Percentiles rank a stretch among this genome's conserved stretches.
These are phyloP conservation scores for Muscicapa striata DNA, from an alignment of 2,797 vertebrate species.

Conservation along the genomic window DNA sequence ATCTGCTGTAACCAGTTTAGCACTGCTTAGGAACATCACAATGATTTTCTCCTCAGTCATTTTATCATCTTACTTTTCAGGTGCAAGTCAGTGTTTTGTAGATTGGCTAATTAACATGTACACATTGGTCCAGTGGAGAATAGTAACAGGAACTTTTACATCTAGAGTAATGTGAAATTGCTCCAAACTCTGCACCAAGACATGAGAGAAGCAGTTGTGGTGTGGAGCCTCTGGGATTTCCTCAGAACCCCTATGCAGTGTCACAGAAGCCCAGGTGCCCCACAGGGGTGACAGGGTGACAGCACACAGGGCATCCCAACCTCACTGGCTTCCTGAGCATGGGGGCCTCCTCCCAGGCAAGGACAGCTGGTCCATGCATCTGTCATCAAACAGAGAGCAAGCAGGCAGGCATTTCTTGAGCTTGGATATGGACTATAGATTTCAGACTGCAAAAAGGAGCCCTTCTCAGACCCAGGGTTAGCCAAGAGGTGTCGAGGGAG, in stretches of 20 bases:
- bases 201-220: accelerated
- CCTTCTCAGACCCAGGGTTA: not conserved
- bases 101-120: not conserved
- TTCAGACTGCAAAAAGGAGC: not conserved
- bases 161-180: not conserved
- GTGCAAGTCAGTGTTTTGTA: not conserved
- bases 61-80: not conserved
- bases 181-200: not conserved
- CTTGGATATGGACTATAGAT: not conserved
- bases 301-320: not conserved
- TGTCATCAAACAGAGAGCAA: not conserved
- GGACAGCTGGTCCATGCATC: not conserved
- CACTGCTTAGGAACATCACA: not conserved
- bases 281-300: not conserved
- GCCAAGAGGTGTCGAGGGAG: not conserved
- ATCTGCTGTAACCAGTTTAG: not conserved
- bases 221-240: not conserved
- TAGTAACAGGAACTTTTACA: not conserved
- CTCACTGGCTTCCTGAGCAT: not conserved
- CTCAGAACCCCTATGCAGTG: not conserved
- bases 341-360: not conserved
- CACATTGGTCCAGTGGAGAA: not conserved
- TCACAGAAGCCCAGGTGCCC: not conserved
- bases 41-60: not conserved
- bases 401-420: not conserved